Conservation (phyloP, 2,113 vertebrate species). For the Antechinus stuartii region DNA sequence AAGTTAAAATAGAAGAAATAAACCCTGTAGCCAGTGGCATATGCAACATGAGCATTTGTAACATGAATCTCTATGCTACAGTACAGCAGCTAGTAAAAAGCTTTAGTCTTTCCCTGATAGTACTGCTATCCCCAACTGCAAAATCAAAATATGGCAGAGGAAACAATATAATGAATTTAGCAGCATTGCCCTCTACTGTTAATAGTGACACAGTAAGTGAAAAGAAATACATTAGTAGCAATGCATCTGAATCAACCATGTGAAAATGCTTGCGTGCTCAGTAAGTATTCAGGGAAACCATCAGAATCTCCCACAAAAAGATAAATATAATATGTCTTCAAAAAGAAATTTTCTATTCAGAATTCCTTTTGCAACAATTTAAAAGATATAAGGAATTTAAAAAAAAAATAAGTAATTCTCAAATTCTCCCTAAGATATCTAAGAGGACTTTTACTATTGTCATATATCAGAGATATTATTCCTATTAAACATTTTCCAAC, state of each 20-base stretch:
- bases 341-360: not conserved
- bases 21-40: not conserved
- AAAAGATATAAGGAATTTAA: not conserved
- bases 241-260: not conserved
- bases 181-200: conserved; percentile 81
- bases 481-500: not conserved
- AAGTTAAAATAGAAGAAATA: not conserved
- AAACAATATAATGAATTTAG: conserved; percentile 62
- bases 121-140: conserved; percentile 32
- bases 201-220: accelerated
- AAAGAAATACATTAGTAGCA: not conserved
- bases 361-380: not conserved
- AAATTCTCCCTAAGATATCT: not conserved
- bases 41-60: conserved; percentile 36
- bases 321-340: not conserved
- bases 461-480: not conserved
- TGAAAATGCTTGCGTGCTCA: not conserved
- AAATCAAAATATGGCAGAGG: not conserved
- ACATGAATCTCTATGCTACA: not conserved
- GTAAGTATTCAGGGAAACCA: not conserved
- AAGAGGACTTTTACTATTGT: not conserved
- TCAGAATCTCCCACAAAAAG: not conserved
- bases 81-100: not conserved
- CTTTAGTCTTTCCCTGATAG: conserved; percentile 12
- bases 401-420: not conserved